Evolutionary conservation across 1,140 invertebrate genomes (phyloP).

Genomic region (Nymphalis io): DNA sequence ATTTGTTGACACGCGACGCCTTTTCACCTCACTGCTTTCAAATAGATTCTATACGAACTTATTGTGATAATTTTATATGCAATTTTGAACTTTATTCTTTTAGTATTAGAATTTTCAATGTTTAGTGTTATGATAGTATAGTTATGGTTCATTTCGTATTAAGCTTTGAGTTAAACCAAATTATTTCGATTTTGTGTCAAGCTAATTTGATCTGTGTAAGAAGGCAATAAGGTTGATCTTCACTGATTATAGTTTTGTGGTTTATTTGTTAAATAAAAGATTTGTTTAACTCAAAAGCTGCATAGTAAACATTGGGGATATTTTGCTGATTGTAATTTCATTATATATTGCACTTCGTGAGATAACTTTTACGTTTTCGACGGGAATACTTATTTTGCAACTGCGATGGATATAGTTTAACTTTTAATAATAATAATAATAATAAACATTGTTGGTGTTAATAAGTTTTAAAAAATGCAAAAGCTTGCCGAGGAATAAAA

Average conservation of each 20-base stretch:
- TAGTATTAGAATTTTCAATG: neutral
- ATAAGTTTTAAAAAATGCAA: too few species aligned
- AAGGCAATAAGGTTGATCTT: too few species aligned
- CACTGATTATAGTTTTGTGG: slow-evolving; percentile 7
- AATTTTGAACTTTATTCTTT: slow-evolving; percentile 14
- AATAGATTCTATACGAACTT: slow-evolving; percentile 31
- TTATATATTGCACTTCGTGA: slow-evolving; percentile 27
- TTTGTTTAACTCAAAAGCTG: slow-evolving; percentile 39
- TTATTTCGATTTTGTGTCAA: slow-evolving; percentile 14
- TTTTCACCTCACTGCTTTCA: slow-evolving; percentile 41
- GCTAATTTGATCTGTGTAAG: neutral
- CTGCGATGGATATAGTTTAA: neutral
- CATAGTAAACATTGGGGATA: slow-evolving; percentile 39
- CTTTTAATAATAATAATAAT: too few species aligned
- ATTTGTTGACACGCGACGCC: slow-evolving; percentile 56
- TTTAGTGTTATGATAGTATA: neutral
- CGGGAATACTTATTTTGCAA: neutral
- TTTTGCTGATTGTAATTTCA: slow-evolving; percentile 12
- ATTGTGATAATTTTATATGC: neutral
- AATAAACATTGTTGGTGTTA: too few species aligned
- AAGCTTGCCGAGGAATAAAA: too few species aligned
- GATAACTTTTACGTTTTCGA: slow-evolving; percentile 22
- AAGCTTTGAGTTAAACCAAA: slow-evolving; percentile 15
- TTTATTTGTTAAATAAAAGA: slow-evolving; percentile 38
- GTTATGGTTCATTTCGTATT: slow-evolving; percentile 18